Evolutionary conservation across 1,140 invertebrate species (phyloP), one percentile per base, ranked within the genome.

Genomic region (Drosophila mayri): DNA sequence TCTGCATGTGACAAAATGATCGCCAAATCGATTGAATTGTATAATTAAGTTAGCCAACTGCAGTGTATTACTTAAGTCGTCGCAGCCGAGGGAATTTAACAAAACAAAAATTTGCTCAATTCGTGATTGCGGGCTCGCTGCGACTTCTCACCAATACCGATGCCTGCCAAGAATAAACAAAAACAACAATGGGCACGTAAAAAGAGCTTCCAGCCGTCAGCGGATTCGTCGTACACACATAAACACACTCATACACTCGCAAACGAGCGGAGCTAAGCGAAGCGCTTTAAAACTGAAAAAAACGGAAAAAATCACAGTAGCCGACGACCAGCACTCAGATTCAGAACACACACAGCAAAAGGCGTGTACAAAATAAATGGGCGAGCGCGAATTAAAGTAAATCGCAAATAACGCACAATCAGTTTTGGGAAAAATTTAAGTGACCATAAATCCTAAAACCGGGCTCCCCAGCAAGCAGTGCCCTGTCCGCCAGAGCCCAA

Each of bases 241-340:
- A 44, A 44, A 62, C 64, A 63, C 14, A 46, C 62, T 44, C 47
- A 47, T 25, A 61, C 63, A 64, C 43, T 14, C 28, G 58, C 46
- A 30, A 25, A 18, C 52, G 52, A 68, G 44, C 44, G 52, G 44
- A 70, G 52, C 73, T 57, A 71, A 59, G 74, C 62, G 62, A 52
- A 62, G 64, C 74, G 74, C 64, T 64, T 65, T 41, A 60, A 76
- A 58, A 82, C 72, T 25, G 52, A 55, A 59, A 62, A 61, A 71
- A 76, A 65, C 70, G 32, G 66, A 77, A 81, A 55, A 79, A 86
- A 70, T 77, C 44, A 77, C 74, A 77, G 74, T 77, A 68, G 55
- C 73, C 38, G 55, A 70, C 38, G 74, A 64, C 55, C 66, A 77
- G 52, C 65, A 37, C 55, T 63, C 76, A 70, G 65, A 62, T 62